phyloP scores from a whole-genome alignment of 1,140 invertebrate species.

The Acromyrmex heyeri region DNA sequence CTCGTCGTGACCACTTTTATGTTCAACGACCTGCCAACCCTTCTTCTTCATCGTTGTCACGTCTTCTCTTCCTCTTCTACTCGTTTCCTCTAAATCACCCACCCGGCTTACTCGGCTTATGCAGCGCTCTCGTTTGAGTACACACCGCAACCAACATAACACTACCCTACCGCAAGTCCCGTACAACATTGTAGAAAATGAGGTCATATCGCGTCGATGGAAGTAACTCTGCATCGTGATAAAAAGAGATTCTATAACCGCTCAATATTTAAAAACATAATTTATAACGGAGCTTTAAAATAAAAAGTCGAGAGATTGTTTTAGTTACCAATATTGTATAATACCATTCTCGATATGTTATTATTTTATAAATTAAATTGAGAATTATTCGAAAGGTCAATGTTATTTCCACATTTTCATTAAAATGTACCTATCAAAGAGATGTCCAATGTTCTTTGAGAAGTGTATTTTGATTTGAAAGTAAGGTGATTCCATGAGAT shows the following conservation, averaged over 20 bases:
- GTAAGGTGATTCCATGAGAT: conserved; percentile 17
- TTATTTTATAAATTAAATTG: neutral
- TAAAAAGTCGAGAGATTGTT: neutral
- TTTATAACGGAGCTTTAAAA: neutral
- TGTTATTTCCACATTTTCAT: neutral
- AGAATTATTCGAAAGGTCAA: neutral
- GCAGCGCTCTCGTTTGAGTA: conserved; percentile 71
- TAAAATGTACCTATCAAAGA: neutral
- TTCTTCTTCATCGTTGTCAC: conserved; percentile 44
- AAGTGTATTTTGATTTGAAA: conserved; percentile 36
- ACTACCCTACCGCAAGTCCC: conserved; percentile 36
- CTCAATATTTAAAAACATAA: neutral
- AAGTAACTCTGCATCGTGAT: neutral
- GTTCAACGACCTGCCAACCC: conserved; percentile 73
- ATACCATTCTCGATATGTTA: neutral
- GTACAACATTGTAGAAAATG: conserved; percentile 44
- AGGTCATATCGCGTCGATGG: conserved; percentile 35
- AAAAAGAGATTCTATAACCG: conserved; percentile 4
- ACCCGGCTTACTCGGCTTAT: conserved; percentile 59
- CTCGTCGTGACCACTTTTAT: conserved; percentile 74
- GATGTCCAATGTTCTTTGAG: neutral
- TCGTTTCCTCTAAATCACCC: conserved; percentile 65
- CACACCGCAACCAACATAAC: conserved; percentile 53
- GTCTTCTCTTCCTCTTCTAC: conserved; percentile 57
- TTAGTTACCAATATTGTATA: neutral